Conservation (phyloP, 1,140 invertebrate genomes). For the Drosophila ananassae region DNA sequence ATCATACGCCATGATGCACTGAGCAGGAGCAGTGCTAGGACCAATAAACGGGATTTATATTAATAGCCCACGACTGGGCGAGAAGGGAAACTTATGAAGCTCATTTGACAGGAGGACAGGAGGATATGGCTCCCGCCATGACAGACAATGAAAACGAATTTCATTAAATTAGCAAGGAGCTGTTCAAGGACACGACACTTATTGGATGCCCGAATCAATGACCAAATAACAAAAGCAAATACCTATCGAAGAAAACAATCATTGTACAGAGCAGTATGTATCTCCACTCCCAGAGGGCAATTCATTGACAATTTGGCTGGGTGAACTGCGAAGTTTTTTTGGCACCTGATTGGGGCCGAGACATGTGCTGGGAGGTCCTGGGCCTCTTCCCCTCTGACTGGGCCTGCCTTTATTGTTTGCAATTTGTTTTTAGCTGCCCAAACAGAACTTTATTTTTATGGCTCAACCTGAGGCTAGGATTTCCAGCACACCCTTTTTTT, state of each 20-base stretch:
- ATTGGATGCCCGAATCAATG: conserved; percentile 64
- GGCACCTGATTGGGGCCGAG: conserved; percentile 47
- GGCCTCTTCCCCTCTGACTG: conserved; percentile 7
- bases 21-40: conserved; percentile 28
- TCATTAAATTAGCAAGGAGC: conserved; percentile 50
- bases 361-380: conserved; percentile 20
- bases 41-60: conserved; percentile 50
- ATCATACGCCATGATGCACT: conserved; percentile 73
- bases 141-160: conserved; percentile 61
- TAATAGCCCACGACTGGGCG: conserved; percentile 41
- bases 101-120: conserved; percentile 55
- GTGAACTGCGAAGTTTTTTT: conserved; percentile 30
- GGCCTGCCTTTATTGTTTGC: conserved; percentile 71
- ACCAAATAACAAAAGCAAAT: conserved; percentile 54
- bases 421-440: conserved; percentile 77
- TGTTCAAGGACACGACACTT: conserved; percentile 31
- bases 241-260: conserved; percentile 29
- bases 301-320: conserved; percentile 69
- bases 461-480: conserved; percentile 22
- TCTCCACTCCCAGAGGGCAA: conserved; percentile 31
- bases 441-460: conserved; percentile 76
- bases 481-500: conserved; percentile 26
- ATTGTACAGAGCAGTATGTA: not conserved
- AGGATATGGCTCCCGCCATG: not conserved
- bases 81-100: conserved; percentile 38